Conservation (phyloP, 1,140 invertebrate genomes). For the Neodiprion pinetum region DNA sequence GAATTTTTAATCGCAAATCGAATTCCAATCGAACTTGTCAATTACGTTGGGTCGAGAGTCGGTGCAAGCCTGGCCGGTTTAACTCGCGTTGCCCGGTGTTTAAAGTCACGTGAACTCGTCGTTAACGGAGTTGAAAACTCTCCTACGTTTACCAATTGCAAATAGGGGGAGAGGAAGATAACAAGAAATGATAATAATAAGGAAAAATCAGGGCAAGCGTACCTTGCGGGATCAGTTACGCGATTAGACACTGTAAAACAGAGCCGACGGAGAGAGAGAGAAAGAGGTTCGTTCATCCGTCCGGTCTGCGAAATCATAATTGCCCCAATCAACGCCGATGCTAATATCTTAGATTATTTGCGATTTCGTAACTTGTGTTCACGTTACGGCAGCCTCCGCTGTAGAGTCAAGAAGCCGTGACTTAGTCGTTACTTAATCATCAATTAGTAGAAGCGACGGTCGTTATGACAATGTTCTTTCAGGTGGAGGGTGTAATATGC, state of each 20-base stretch:
- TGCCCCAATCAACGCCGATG: not conserved
- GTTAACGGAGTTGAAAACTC: not conserved
- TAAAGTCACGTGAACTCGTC: not conserved
- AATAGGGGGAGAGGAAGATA: not conserved
- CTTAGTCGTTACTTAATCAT: not conserved
- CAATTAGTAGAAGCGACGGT: not conserved
- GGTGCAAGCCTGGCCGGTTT: too few relatives aligned
- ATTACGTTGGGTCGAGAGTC: too few relatives aligned
- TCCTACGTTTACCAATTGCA: not conserved
- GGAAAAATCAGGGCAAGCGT: not conserved
- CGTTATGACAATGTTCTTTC: not conserved
- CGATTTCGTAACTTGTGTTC: not conserved
- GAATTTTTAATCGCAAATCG: slow-evolving; percentile 4
- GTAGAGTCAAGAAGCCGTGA: not conserved
- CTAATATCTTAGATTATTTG: not conserved
- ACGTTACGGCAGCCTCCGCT: not conserved
- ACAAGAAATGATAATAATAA: not conserved
- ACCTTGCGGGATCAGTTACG: too few relatives aligned
- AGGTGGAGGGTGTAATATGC: too few relatives aligned
- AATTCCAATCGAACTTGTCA: not conserved
- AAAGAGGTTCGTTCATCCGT: too few relatives aligned
- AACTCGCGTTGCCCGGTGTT: not conserved
- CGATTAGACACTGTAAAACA: too few relatives aligned
- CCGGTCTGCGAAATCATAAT: not conserved
- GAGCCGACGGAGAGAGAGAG: too few relatives aligned